Base-by-base conservation (phyloP, 2,797 vertebrate species). In the Syncerus caffer region DNA sequence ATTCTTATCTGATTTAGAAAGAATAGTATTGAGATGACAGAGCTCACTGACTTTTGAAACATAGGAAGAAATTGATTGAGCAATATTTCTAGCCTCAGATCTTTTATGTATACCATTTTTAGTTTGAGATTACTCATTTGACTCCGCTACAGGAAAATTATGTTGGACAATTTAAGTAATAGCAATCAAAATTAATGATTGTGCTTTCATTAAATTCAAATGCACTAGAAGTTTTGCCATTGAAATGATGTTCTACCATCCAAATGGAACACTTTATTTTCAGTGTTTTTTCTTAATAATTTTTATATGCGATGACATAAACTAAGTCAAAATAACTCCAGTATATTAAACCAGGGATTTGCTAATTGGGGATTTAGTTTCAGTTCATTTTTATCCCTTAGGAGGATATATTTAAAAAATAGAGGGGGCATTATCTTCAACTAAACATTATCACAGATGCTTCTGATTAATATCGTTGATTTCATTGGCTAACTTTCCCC, bases 21-120 rank as follows among this genome's bases (percentile, higher is more conserved):
- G 62, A 95, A 96, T 53, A 80, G 7, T 95, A 93, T 82, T 98
- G 82, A 97, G 62, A 97, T 45, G 53, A 80, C 85, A 97, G 92
- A 96, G 82, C 64, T 97, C 27, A 89, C 71, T 93, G 93, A 96
- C 78, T 98, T 98, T 96, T 98, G 76, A 85, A 97, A 98, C 27
- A 85, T 27, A 93, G 84, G 76, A 98, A 97, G 12, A 93, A 97
- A 98, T 62, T 98, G 96, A 98, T 97, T 97, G 95, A 97, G 55
- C 84, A 98, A 94, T 97, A 89, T 96, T 98, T 97, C 90, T 76
- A 97, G 51, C 60, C 82, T 93, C 67, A 93, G n/a, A 97, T 95
- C 76, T 86, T 76, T 93, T 31, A 84, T 86, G 34, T 42, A 51
- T 97, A 93, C 85, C 87, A 93, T 89, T 97, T 98, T 97, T 86